Base-by-base conservation (phyloP, 2,888 invertebrate genomes). In the Cryptocheilus praepositus region DNA sequence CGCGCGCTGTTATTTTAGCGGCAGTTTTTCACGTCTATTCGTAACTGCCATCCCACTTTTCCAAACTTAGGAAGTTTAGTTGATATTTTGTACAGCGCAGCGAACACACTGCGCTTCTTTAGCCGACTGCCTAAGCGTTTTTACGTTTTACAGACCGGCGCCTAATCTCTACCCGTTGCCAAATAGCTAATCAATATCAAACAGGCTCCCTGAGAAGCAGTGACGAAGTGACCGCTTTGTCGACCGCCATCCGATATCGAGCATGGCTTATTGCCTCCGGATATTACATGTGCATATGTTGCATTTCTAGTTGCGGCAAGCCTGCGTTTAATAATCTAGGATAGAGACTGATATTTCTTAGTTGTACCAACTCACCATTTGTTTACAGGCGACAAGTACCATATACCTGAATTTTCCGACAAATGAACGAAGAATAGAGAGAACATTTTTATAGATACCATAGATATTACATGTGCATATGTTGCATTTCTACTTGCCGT, bases 171-270 rank as follows among this genome's bases (percentile, higher is more conserved):
- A 19, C 22, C 25, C 51, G 54, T 52, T 21, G 55, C 67, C 59
- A 74, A 76, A 78, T 76, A 65, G 70, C 62, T 63, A 76, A 73
- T 76, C 78, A 73, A 74, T 74, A 76, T 53, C 59, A 61, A 65
- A 67, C 61, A 61, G 49, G 22, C 43, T 21, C 19, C 18, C 54
- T 13, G 25, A 11, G 55, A 53, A 71, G 67, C 64, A 62, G 15
- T 49, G 51, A 19, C 51, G 43, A 63, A 68, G 22, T 51, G 57
- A 63, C 58, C 52, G 65, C 56, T 74, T 71, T 66, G 63, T 64
- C 60, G 61, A 64, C 56, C 61, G 44, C 22, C 58, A 36, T 59
- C 63, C 67, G 69, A 72, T 76, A 76, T 72, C 73, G 71, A 76
- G 73, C 76, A 67, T 58, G 71, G 72, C 67, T 71, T 74, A 74